Conservation (phyloP, 2,888 invertebrate genomes). For the Herminia tarsipennalis region DNA sequence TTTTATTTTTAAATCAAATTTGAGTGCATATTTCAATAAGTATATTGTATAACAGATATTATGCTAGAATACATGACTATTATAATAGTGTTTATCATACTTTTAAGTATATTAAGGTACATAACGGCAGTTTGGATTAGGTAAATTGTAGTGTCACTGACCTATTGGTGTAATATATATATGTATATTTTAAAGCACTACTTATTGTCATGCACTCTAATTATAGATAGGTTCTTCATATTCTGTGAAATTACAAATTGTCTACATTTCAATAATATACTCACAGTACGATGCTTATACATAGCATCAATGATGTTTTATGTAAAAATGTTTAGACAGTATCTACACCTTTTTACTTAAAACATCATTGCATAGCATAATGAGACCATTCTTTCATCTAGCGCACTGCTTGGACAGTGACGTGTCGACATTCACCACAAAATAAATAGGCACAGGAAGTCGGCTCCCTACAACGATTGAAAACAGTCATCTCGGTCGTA, state of each 20-base stretch:
- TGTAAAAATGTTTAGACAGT: no score
- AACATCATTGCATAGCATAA: no score
- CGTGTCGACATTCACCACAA: no score
- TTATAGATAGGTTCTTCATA: conserved; percentile 36
- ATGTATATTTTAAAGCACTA: conserved; percentile 70
- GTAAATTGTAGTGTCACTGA: conserved; percentile 37
- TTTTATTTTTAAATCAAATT: conserved; percentile 32
- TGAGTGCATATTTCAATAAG: conserved; percentile 44
- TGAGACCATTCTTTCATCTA: conserved; percentile 67
- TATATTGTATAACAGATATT: conserved; percentile 32
- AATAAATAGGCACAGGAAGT: no score
- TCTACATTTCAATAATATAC: conserved; percentile 47
- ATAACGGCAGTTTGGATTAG: conserved; percentile 41
- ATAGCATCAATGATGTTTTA: no score
- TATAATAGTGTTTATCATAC: conserved; percentile 21
- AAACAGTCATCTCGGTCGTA: no score
- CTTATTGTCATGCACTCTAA: conserved; percentile 84
- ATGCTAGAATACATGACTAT: conserved; percentile 30
- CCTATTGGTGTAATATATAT: conserved; percentile 52
- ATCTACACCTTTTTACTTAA: no score
- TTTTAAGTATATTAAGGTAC: conserved; percentile 24
- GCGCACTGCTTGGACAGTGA: conserved; percentile 43
- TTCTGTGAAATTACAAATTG: conserved; percentile 40
- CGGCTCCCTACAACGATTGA: no score
- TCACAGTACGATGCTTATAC: conserved; percentile 46